Evolutionary conservation across 2,797 vertebrate species (phyloP).

Genomic region (Petrocephalus sullivani): DNA sequence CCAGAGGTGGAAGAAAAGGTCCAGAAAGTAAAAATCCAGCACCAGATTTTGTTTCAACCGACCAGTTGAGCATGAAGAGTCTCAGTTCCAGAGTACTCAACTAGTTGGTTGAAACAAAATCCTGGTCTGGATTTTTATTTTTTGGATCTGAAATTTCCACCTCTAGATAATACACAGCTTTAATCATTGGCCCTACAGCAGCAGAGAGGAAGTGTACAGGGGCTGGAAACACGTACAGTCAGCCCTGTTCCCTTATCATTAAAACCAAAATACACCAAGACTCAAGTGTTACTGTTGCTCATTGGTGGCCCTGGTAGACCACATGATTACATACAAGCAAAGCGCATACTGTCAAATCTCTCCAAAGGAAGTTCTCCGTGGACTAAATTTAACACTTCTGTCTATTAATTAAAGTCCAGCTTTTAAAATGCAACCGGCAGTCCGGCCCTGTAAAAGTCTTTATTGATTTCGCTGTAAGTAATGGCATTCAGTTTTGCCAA

Average conservation of each 20-base stretch:
- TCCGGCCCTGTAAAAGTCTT: neutral
- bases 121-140: too few species aligned
- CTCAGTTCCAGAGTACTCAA: too few species aligned
- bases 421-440: neutral
- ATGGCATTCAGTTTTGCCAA: neutral
- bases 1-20: too few species aligned
- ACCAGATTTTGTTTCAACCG: too few species aligned
- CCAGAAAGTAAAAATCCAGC: too few species aligned
- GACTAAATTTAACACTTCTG: slow-evolving; percentile 14
- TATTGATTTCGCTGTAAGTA: slow-evolving; percentile 7
- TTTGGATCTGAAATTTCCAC: too few species aligned
- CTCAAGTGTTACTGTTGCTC: neutral
- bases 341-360: neutral
- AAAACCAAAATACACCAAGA: neutral
- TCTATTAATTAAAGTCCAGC: slow-evolving; percentile 20
- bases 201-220: neutral
- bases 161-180: neutral
- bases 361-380: neutral
- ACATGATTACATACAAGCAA: slow-evolving; percentile 13
- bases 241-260: neutral
- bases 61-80: too few species aligned
- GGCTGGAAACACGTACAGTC: neutral
- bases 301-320: neutral
- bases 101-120: too few species aligned
- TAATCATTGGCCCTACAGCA: neutral